phyloP scores from a whole-genome alignment of 2,888 invertebrate species.

The Sylvicola cinctus region DNA sequence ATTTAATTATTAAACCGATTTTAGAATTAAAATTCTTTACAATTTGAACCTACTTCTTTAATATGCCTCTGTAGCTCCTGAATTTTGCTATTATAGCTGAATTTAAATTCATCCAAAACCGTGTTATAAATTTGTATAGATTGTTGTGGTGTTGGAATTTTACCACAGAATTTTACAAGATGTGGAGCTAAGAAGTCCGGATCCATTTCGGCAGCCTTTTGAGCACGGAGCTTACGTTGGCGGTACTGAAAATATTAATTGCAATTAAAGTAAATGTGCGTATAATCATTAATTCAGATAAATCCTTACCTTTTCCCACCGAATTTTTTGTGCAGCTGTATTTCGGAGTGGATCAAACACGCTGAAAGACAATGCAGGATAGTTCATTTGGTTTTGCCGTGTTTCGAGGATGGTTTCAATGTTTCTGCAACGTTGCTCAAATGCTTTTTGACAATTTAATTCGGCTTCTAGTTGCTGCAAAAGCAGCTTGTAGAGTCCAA shows the following conservation, averaged over 20 bases:
- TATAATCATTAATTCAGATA: background rate
- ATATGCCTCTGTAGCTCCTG: constrained; percentile 41
- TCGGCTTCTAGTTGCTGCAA: constrained; percentile 40
- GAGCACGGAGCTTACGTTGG: constrained; percentile 20
- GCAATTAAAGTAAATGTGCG: background rate
- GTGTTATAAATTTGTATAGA: constrained; percentile 16
- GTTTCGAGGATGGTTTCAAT: constrained; percentile 26
- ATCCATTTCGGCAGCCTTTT: constrained; percentile 28
- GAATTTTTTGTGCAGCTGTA: constrained; percentile 25
- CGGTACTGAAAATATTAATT: constrained; percentile 12
- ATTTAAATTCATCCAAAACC: constrained; percentile 47
- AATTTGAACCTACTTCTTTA: constrained; percentile 43
- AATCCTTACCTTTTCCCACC: constrained; percentile 27
- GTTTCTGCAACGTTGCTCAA: constrained; percentile 24
- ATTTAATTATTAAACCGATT: no score
- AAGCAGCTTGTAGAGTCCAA: constrained; percentile 40
- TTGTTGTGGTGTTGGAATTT: constrained; percentile 13
- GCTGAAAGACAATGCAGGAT: constrained; percentile 29
- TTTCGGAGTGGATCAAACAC: constrained; percentile 35
- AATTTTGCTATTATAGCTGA: constrained; percentile 37
- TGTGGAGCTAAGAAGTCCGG: constrained; percentile 38
- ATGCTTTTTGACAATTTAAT: constrained; percentile 31
- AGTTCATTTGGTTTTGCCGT: constrained; percentile 26
- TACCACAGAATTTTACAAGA: constrained; percentile 27
- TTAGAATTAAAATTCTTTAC: no score